Percentiles rank a stretch among this genome's conserved stretches.
These are phyloP conservation scores for Leptinotarsa peninsularis DNA, from an alignment of 2,888 invertebrate species.

Conservation along the genomic window DNA sequence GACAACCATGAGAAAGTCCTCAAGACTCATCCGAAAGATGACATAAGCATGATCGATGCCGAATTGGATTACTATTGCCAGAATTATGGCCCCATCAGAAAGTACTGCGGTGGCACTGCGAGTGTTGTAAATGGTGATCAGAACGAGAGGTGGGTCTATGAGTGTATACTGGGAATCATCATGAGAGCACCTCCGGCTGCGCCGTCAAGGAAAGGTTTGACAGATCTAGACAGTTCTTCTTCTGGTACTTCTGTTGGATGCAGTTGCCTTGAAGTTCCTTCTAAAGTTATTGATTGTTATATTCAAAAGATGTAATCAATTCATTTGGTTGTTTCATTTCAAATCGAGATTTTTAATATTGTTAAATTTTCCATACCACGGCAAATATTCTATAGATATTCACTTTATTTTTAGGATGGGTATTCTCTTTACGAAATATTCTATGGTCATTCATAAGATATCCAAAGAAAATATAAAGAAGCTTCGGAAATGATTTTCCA, in stretches of 20 bases:
- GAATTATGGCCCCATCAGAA: constrained; percentile 62
- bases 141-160: constrained; percentile 56
- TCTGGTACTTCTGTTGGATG: constrained; percentile 33
- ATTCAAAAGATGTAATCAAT: constrained; percentile 29
- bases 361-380: too few relatives aligned
- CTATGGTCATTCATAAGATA: too few relatives aligned
- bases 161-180: constrained; percentile 52
- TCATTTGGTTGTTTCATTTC: neutral
- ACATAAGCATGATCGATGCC: constrained; percentile 57
- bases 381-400: too few relatives aligned
- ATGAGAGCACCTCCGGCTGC: constrained; percentile 52
- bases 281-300: constrained; percentile 42
- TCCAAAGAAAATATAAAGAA: too few relatives aligned
- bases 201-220: constrained; percentile 41
- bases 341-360: too few relatives aligned
- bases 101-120: constrained; percentile 63
- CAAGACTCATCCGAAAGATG: constrained; percentile 61
- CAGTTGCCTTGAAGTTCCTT: constrained; percentile 38
- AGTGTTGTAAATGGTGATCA: constrained; percentile 61
- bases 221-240: constrained; percentile 28
- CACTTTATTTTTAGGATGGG: too few relatives aligned
- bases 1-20: constrained; percentile 50
- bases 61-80: constrained; percentile 63
- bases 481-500: too few relatives aligned
- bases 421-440: too few relatives aligned